Base-by-base conservation (phyloP, 1,140 invertebrate genomes). In the Ruditapes philippinarum region DNA sequence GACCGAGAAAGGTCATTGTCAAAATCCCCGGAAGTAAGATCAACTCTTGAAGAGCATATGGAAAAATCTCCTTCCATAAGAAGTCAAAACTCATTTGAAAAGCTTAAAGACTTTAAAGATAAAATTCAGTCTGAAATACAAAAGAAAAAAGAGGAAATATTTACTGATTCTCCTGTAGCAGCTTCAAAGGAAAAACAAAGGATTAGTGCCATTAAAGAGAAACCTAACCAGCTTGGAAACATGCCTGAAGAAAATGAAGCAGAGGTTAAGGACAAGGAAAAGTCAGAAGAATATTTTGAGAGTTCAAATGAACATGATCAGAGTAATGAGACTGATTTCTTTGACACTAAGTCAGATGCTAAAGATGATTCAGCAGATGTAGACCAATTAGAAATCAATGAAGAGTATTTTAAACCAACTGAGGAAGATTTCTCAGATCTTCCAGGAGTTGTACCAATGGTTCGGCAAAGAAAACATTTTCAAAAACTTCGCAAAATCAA, bases 91-190 rank as follows among this genome's bases (percentile, higher is more conserved):
- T 88, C 85, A 0, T 74, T 73, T 57, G 79, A 83, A 57, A 89
- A 57, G 38, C 81, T 89, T 31, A 89, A 62, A 45, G 88, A 91
- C 40, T 42, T 82, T 12, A 93, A 92, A 76, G 93, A 82, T 38
- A 93, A 91, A 88, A 92, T 94, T 57, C 85, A 88, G 36, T 91
- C 90, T 28, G 90, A 87, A 81, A 92, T 94, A 40, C 83, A 83
- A 57, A 94, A 93, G 86, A 95, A 92, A 74, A 91, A 92, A 38
- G 94, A 94, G 74, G 93, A 93, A 73, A 84, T 94, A 84, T 94
- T 92, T 36, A 90, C 91, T 36, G 93, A 94, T 31, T 91, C 90
- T 22, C 51, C 25, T 33, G 28, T 54, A n/a, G 25, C 28, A 33
- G n/a, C 25, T 51, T 28, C 49, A 1, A 74, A n/a, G 28, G 74